Evolutionary conservation across 2,113 vertebrate species (phyloP).

Genomic region (Podarcis muralis): DNA sequence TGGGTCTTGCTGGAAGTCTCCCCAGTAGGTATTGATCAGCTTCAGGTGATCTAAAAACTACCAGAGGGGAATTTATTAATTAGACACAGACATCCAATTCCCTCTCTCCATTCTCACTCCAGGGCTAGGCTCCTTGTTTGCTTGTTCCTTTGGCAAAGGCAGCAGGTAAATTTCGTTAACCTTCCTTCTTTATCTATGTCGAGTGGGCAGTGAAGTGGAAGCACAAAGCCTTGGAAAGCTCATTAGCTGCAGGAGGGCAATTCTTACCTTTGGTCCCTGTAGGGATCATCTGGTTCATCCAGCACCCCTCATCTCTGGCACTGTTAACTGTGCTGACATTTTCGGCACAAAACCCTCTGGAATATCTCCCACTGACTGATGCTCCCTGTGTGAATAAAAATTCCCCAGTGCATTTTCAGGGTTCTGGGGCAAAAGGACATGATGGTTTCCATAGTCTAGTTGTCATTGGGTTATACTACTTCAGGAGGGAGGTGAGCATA

Average conservation of each 20-base stretch:
- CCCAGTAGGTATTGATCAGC: slow-evolving; percentile 84
- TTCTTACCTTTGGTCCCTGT: slow-evolving; percentile 50
- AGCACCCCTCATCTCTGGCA: background rate
- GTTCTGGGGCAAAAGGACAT: background rate
- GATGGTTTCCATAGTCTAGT: background rate
- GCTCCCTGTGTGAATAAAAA: background rate
- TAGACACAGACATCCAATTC: slow-evolving; percentile 87
- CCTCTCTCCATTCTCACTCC: slow-evolving; percentile 56
- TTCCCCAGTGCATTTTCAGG: background rate
- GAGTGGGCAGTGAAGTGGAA: slow-evolving; percentile 46
- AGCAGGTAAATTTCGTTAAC: slow-evolving; percentile 64
- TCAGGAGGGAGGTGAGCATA: too few species aligned
- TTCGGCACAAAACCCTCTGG: background rate
- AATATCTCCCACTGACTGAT: background rate
- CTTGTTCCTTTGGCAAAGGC: slow-evolving; percentile 44
- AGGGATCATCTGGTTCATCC: background rate
- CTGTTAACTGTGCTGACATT: background rate
- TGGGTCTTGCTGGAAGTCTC: slow-evolving; percentile 61
- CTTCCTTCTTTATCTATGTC: slow-evolving; percentile 57
- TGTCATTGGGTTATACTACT: background rate
- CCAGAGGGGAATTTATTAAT: slow-evolving; percentile 86
- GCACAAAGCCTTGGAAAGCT: slow-evolving; percentile 51
- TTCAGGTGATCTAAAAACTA: slow-evolving; percentile 70
- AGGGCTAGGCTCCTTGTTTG: slow-evolving; percentile 56
- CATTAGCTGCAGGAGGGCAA: slow-evolving; percentile 49